Evolutionary conservation across 2,797 vertebrate species (phyloP), one percentile per base, ranked within the genome.

Genomic region (Mus minutoides): DNA sequence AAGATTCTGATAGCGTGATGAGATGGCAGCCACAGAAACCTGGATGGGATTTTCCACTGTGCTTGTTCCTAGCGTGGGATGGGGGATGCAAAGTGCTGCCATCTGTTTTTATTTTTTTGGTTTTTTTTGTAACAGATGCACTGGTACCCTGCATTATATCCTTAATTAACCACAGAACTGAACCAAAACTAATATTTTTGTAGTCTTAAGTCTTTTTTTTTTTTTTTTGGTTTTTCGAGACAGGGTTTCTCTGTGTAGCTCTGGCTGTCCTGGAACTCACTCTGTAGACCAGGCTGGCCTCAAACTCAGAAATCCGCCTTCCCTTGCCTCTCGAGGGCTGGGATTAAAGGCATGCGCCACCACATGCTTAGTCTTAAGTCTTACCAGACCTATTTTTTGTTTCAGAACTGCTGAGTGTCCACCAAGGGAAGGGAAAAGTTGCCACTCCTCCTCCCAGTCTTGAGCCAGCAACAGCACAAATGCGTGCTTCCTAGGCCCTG

Each of bases 1-100:
- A 76, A 22, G 29, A 43, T 21, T 14, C 75, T 52, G 31, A n/a
- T 49, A 49, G 4, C 17, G 34, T 90, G 40, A 73, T 87, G 37
- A 94, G 79, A 40, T 71, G 91, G 92, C 94, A 94, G 79, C 89
- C 94, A 95, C 94, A 76, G 97, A 92, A 96, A 94, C 90, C 46
- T 85, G 79, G 34, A 54, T 86, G 34, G 87, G 91, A 89, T 26
- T 96, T 92, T 75, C 64, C 22, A 4, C 43, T 29, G 43, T 89
- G 86, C 58, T 67, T 92, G 29, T 87, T 46, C 89, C 77, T 54
- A 26, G 54, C 43, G 21, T 76, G 84, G 43, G 84, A n/a, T 64
- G 62, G 21, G 54, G 75, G 24, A 46, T 80, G 89, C 9, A 88
- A 8, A 85, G 60, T 16, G 8, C 88, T 77, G 75, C 90, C 82